Percentiles rank a stretch among this genome's conserved stretches.
These are phyloP conservation scores for Saimiri boliviensis DNA, from an alignment of 2,113 vertebrate species.

Conservation along the genomic window DNA sequence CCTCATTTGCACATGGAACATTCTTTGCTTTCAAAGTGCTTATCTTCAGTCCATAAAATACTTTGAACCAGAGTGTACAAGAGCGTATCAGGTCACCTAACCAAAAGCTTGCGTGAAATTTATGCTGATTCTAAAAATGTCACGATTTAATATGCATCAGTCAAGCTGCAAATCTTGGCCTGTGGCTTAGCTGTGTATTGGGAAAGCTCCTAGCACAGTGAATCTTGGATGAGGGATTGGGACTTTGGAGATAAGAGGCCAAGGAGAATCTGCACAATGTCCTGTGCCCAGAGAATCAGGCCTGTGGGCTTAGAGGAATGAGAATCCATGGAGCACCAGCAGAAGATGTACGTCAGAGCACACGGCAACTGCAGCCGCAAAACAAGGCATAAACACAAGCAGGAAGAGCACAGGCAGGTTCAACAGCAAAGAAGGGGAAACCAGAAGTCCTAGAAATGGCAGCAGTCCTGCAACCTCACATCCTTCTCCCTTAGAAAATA, in stretches of 20 bases:
- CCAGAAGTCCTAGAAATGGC: not conserved
- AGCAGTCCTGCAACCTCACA: not conserved
- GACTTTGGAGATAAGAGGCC: not conserved
- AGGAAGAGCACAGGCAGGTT: not conserved
- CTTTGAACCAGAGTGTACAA: not conserved
- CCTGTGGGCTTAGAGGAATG: not conserved
- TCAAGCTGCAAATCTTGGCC: not conserved
- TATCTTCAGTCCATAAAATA: not conserved
- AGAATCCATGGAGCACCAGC: not conserved
- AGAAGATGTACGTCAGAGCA: not conserved
- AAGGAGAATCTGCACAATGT: not conserved
- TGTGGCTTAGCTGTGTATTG: not conserved
- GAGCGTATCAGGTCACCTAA: not conserved
- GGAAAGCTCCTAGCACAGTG: not conserved
- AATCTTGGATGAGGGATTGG: not conserved
- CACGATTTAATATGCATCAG: not conserved
- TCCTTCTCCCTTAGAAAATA: not conserved
- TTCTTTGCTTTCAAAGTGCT: not conserved
- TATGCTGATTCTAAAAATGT: not conserved
- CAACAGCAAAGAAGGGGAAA: not conserved
- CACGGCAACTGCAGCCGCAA: not conserved
- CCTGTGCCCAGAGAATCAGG: not conserved
- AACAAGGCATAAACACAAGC: not conserved
- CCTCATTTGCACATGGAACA: not conserved
- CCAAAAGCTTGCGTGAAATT: not conserved